phyloP scores from a whole-genome alignment of 2,888 invertebrate genomes.

The Drosophila algonquin region DNA sequence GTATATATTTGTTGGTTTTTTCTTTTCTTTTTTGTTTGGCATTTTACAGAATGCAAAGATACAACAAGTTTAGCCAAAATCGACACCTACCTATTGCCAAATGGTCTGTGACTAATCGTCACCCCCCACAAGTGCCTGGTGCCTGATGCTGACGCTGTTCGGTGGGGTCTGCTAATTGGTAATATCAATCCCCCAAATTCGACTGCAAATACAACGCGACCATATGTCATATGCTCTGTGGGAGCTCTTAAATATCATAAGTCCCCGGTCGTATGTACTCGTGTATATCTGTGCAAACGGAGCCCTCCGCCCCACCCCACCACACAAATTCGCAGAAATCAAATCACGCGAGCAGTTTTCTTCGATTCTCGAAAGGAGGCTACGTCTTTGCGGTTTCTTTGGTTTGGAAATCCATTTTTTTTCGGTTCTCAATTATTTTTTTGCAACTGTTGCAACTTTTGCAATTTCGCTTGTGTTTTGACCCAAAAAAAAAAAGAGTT shows the following conservation, averaged over 20 bases:
- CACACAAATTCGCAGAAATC: conserved; percentile 5
- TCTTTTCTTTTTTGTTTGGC: conserved; percentile 12
- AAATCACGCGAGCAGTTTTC: conserved; percentile 32
- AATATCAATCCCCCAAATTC: conserved; percentile 43
- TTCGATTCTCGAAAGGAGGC: conserved; percentile 1
- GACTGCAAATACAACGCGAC: conserved; percentile 3
- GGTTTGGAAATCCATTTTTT: conserved; percentile 36
- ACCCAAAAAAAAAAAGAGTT: conserved; percentile 34
- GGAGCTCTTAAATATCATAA: conserved; percentile 7
- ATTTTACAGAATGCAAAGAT: conserved; percentile 44
- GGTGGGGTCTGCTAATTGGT: conserved; percentile 60
- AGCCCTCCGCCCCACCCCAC: not conserved
- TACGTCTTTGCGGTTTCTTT: conserved; percentile 48
- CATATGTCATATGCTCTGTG: conserved; percentile 27
- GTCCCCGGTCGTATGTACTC: not conserved
- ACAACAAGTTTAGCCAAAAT: conserved; percentile 45
- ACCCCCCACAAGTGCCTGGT: not conserved
- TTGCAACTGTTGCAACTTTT: conserved; percentile 44
- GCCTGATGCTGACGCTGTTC: conserved; percentile 31
- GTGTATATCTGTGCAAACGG: conserved; percentile 8
- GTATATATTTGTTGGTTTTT: not conserved
- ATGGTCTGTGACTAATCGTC: conserved; percentile 64
- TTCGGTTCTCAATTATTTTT: conserved; percentile 8
- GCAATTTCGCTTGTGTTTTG: conserved; percentile 27
- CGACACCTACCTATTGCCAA: conserved; percentile 47